Evolutionary conservation across 2,113 vertebrate species (phyloP).

Genomic region (Sphaerodactylus townsendi): DNA sequence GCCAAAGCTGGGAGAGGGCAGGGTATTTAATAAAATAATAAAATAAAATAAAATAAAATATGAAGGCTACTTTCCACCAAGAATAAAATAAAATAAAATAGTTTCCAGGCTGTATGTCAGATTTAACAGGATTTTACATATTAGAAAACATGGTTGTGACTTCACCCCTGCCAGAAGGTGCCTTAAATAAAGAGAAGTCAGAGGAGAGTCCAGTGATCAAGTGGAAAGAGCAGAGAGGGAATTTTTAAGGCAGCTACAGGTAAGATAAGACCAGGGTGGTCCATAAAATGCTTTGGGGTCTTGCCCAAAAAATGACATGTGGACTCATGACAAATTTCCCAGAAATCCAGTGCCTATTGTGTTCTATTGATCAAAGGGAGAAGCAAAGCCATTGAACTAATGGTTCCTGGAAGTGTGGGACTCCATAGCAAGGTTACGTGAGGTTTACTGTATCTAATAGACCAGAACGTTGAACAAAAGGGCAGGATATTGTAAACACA

Average conservation of each 20-base stretch:
- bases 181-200: background rate
- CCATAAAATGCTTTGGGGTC: conserved; percentile 20
- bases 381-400: background rate
- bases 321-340: background rate
- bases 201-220: background rate
- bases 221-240: background rate
- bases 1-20: no score
- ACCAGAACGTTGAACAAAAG: conserved; percentile 15
- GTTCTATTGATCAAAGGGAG: conserved; percentile 22
- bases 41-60: background rate
- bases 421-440: background rate
- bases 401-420: conserved; percentile 3
- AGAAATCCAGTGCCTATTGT: background rate
- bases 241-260: background rate
- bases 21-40: background rate
- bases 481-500: conserved; percentile 33
- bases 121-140: background rate
- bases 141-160: background rate
- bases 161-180: background rate
- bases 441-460: conserved; percentile 26
- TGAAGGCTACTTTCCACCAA: background rate
- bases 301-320: background rate
- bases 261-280: conserved; percentile 13
- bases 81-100: background rate
- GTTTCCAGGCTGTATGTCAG: background rate